Evolutionary conservation across 1,140 invertebrate genomes (phyloP).

Genomic region (Chlorops oryzae): DNA sequence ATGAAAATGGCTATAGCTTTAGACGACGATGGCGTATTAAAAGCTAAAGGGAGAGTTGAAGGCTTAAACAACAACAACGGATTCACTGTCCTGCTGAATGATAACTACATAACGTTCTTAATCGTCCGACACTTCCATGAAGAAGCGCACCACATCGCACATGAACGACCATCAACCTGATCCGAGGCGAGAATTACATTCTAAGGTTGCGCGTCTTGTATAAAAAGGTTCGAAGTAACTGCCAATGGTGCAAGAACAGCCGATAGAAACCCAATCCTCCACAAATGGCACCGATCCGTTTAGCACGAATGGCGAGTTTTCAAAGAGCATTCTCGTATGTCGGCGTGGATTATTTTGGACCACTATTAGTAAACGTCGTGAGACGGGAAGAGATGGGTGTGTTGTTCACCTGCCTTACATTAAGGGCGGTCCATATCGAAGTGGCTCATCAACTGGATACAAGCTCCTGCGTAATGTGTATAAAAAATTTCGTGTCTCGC

Average conservation of each 20-base stretch:
- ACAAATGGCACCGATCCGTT: background rate
- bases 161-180: slow-evolving; percentile 15
- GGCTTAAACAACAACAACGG: background rate
- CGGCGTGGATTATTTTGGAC: too few relatives aligned
- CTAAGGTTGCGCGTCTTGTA: background rate
- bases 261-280: background rate
- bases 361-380: background rate
- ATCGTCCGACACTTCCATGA: slow-evolving; percentile 5
- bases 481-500: background rate
- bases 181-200: slow-evolving; percentile 10
- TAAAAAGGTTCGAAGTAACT: background rate
- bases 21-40: background rate
- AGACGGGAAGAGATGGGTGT: slow-evolving; percentile 19
- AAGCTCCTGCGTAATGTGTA: background rate
- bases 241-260: background rate
- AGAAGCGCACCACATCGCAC: background rate
- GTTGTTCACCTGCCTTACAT: slow-evolving; percentile 30
- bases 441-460: background rate
- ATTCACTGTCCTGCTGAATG: background rate
- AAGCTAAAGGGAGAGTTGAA: background rate
- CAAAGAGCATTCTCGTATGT: background rate
- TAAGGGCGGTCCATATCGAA: slow-evolving; percentile 21
- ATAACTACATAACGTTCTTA: background rate
- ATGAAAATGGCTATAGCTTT: background rate
- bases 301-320: background rate